Evolutionary conservation across 2,888 invertebrate species (phyloP), one percentile per base, ranked within the genome.

Genomic region (Hyalella azteca): DNA sequence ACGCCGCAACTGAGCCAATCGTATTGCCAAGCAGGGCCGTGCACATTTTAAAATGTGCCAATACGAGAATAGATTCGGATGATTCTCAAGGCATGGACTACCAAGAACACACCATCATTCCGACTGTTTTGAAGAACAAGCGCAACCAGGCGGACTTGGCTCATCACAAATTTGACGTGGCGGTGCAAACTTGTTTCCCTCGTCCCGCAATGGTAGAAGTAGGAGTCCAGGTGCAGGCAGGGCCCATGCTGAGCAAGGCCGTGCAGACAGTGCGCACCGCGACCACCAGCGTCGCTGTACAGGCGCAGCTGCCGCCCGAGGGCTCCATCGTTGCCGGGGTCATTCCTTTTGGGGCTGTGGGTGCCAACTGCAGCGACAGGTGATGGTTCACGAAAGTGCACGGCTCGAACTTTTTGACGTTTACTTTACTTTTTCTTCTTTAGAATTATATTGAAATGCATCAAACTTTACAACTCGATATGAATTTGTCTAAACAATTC

Each of bases 61-160:
- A 36, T 36, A 66, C 32, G 45, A 3, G 3, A n/a, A 45, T 75
- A 1, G 45, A 26, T 19, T 75, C 75, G 22, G 40, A 75, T 9
- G 75, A 75, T 19, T 41, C 40, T 26, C 75, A 75, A 19, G 75
- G 45, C 5, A 26, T 41, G 26, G 75, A 75, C 22, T 75, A 41
- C 40, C 22, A 41, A 41, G 75, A 75, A 45, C 45, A 39, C 45
- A 45, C 40, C 9, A 75, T 75, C 22, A 22, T 75, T 26, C 75
- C 75, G 11, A 75, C 75, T 19, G 75, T 75, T 22, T 75, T 36
- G 22, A 75, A 75, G 29, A 75, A 45, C 75, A 75, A 75, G 45
- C 1, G 41, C 5, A 11, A 11, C 11, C 75, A 75, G 26, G 75
- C 45, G 13, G 75, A 75, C 15, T 22, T 75, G 45, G 2, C 22